These are phyloP conservation scores for Dynastes grantii DNA, from an alignment of 2,888 invertebrate species.

Conservation along the genomic window DNA sequence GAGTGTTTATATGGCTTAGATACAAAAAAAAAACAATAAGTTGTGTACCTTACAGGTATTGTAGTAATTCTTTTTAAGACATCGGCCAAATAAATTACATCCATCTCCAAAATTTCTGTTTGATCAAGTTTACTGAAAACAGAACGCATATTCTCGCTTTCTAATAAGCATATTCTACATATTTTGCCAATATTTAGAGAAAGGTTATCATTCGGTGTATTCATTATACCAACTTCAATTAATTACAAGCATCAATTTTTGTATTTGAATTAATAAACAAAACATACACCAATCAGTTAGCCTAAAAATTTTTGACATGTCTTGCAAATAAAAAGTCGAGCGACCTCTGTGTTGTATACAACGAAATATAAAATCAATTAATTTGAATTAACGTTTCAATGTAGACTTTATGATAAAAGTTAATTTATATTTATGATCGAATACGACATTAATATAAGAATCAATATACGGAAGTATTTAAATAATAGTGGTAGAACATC, in stretches of 20 bases:
- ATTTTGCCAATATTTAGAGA: slow-evolving; percentile 55
- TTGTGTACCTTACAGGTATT: slow-evolving; percentile 54
- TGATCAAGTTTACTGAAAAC: slow-evolving; percentile 57
- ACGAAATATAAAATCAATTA: not conserved
- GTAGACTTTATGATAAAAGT: not conserved
- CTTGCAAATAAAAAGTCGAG: not conserved
- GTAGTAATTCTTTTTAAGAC: slow-evolving; percentile 57
- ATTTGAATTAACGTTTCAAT: not conserved
- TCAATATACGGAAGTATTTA: not conserved
- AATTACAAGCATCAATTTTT: not conserved
- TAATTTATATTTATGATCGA: not conserved
- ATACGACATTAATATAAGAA: not conserved
- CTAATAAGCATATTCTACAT: slow-evolving; percentile 60
- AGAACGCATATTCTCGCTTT: slow-evolving; percentile 56
- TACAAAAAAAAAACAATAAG: not conserved
- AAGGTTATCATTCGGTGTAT: not conserved
- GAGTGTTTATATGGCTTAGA: not conserved
- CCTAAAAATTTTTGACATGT: slow-evolving; percentile 14
- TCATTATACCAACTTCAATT: slow-evolving; percentile 33
- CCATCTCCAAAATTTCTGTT: slow-evolving; percentile 55
- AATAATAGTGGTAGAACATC: too few species aligned
- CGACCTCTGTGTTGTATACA: not conserved
- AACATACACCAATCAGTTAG: not conserved
- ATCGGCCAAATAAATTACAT: slow-evolving; percentile 55
- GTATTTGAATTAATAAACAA: slow-evolving; percentile 2